Evolutionary conservation across 2,113 vertebrate species (phyloP), one percentile per base, ranked within the genome.

Genomic region (Pterocles burchelli): DNA sequence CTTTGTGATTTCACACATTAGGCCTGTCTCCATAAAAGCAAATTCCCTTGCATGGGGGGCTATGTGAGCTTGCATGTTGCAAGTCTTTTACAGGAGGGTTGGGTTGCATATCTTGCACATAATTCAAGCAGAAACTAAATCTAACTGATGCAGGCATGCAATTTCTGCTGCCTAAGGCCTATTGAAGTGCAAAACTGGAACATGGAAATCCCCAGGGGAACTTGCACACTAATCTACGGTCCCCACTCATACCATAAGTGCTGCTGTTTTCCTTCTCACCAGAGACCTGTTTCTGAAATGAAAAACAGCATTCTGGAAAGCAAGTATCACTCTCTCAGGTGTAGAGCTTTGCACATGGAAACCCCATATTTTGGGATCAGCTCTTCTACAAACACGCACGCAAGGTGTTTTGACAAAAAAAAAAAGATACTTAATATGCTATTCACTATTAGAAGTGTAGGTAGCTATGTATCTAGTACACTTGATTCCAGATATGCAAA

Each of bases 131-230:
- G 82, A 84, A 88, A 55, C 22, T 46, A 52, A 88, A 73, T 3
- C 17, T 49, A 62, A 36, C 59, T 45, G 45, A 65, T 49, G 34
- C 43, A 59, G 55, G 61, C 66, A 65, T 45, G 31, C 36, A 12
- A 29, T 95, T 97, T 91, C 72, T 96, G 85, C 92, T 84, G 54
- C 61, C 59, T 83, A 77, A 73, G 75, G 48, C 15, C 29, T 46
- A 7, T 4, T 65, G 76, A 85, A 86, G 63, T 83, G 73, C 75
- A 91, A 90, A 96, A 59, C 9, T 51, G 48, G 54, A 78, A 38
- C 22, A 72, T 0, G 67, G 85, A 95, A 96, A 94, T 52, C 78
- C 81, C 85, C 43, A 5, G 82, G 54, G 88, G 54, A 94, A 94
- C 11, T 68, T 34, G 18, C 10, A 79, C 61, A 15, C n/a, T 57